Percentiles rank a stretch among this genome's conserved stretches.
Evolutionary conservation across 2,888 invertebrate species (phyloP).

Genomic region (Criorhina ranunculi): DNA sequence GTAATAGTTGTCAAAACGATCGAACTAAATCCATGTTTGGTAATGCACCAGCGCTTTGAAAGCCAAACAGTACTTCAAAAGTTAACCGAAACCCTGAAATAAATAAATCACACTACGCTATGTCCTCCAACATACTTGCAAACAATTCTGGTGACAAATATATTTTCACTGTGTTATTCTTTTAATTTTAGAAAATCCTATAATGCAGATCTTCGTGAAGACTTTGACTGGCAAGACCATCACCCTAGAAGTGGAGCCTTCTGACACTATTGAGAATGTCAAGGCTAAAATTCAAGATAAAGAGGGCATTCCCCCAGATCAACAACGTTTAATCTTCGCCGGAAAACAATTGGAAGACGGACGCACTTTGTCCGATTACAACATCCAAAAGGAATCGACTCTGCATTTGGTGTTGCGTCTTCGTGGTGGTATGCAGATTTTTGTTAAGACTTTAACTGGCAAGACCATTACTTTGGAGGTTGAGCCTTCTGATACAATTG

Average conservation of each 20-base stretch:
- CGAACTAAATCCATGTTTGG: too few species aligned
- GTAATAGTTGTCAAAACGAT: too few species aligned
- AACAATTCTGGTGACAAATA: neutral
- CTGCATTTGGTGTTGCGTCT: constrained; percentile 92
- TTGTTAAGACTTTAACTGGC: constrained; percentile 81
- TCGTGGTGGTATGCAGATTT: constrained; percentile 88
- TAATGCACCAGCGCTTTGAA: too few species aligned
- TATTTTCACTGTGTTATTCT: neutral
- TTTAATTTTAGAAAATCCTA: constrained; percentile 87
- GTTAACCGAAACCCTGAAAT: too few species aligned
- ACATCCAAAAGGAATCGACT: constrained; percentile 81
- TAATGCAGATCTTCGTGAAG: constrained; percentile 78
- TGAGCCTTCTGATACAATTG: constrained; percentile 80
- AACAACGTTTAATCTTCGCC: constrained; percentile 81
- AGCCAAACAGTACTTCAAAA: too few species aligned
- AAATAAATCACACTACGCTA: neutral
- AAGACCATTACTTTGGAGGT: constrained; percentile 81
- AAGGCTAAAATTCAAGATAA: constrained; percentile 82
- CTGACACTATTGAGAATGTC: constrained; percentile 81
- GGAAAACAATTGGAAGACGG: constrained; percentile 89
- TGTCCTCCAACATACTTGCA: neutral
- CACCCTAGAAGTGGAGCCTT: constrained; percentile 80
- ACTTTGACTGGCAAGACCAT: constrained; percentile 79
- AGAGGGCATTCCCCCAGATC: constrained; percentile 82
- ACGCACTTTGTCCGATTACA: constrained; percentile 90